Percentiles rank a stretch among this genome's conserved stretches.
phyloP scores from a whole-genome alignment of 1,140 invertebrate species.

The Ceratosolen fusciceps region DNA sequence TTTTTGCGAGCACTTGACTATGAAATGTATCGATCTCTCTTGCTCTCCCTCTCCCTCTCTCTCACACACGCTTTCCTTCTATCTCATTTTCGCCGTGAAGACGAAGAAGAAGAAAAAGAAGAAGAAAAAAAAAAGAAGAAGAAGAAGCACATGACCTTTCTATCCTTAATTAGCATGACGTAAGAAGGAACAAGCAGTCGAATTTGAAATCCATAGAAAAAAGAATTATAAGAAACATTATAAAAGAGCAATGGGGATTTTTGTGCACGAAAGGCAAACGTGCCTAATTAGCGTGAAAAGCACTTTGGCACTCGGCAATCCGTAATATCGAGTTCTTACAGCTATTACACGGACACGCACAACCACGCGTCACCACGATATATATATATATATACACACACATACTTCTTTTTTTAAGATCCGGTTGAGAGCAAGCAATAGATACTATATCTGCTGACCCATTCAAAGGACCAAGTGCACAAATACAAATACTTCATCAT shows the following conservation, averaged over 20 bases:
- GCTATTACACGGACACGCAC: neutral
- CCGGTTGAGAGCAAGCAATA: too few species aligned
- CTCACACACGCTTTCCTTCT: too few species aligned
- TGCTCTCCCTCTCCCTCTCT: too few species aligned
- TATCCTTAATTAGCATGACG: conserved; percentile 10
- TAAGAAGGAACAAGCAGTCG: conserved; percentile 1
- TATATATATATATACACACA: too few species aligned
- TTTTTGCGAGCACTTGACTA: conserved; percentile 6
- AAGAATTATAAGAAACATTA: neutral
- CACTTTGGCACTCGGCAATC: neutral
- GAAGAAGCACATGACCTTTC: conserved; percentile 12
- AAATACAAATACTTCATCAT: neutral
- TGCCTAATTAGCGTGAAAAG: conserved; percentile 33
- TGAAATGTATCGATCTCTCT: conserved; percentile 5
- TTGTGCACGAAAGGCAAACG: neutral
- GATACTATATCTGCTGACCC: neutral
- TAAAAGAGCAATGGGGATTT: neutral
- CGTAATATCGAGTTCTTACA: neutral
- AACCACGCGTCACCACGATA: too few species aligned
- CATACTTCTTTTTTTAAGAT: neutral
- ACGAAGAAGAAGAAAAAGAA: too few species aligned
- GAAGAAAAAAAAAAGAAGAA: too few species aligned
- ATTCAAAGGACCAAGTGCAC: neutral
- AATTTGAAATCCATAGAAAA: neutral
- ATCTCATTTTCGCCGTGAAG: too few species aligned